Evolutionary conservation across 2,113 vertebrate species (phyloP), one percentile per base, ranked within the genome.

Genomic region (Brachirus orientalis): DNA sequence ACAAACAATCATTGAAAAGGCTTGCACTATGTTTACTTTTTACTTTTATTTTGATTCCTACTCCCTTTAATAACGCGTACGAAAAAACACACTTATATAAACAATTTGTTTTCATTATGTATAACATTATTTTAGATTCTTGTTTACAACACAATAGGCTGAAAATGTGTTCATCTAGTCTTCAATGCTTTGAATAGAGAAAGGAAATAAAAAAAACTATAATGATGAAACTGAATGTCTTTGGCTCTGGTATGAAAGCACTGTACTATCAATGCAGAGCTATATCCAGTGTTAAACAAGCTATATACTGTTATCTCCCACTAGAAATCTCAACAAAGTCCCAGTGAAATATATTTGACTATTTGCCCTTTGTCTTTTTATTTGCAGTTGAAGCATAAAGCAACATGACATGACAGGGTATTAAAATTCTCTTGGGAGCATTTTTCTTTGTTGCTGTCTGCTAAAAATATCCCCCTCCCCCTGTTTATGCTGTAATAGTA

Each of bases 241-340:
- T 37, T 33, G 8, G 45, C 45, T 78, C 47, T 38, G 37, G 2
- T 76, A 56, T 59, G 35, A 82, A 76, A 69, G 56, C 28, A 63
- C 3, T 41, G 19, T 63, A 37, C 16, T 67, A n/a, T 53, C 36
- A 40, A 74, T 54, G 38, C 62, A 63, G 47, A 75, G 68, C 85
- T 82, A 35, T 58, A 81, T 91, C 90, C 91, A 92, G 87, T 91
- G 89, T 90, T 67, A 82, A 77, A 88, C 69, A 80, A 72, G 46
- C 4, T 8, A 45, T 3, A 60, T 59, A 20, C 54, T 18, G n/a
- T n/a, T n/a, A n/a, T 38, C 6, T 45, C 7, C 10, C 12, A n/a
- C 19, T 43, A 13, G 4, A 43, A 53, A 70, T 50, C 36, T 57
- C 6, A 33, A 11, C 10, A 3, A 62, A 12, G 56, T 63, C 18